Percentiles rank a stretch among this genome's conserved stretches.
Conservation (phyloP, 2,113 vertebrate genomes). For the Propithecus coquereli region DNA sequence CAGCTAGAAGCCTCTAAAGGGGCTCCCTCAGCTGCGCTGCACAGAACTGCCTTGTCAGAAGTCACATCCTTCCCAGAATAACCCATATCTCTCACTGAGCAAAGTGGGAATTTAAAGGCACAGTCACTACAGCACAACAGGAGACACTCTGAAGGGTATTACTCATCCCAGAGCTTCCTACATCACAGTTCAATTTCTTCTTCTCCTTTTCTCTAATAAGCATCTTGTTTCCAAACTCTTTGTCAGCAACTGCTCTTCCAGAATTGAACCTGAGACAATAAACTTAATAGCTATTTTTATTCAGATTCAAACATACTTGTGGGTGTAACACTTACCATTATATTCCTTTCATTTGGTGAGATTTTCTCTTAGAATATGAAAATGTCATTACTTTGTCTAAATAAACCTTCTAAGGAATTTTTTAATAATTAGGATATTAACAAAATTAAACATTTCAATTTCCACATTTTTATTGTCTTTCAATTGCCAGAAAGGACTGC, state of each 20-base stretch:
- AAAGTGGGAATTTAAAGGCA: neutral
- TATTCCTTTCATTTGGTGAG: conserved; percentile 20
- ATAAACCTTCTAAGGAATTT: neutral
- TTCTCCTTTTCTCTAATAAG: neutral
- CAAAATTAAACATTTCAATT: neutral
- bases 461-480: conserved; percentile 32
- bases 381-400: neutral
- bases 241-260: neutral
- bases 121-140: neutral
- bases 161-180: neutral
- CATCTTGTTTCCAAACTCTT: neutral
- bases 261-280: neutral
- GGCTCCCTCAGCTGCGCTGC: neutral
- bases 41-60: neutral
- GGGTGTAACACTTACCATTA: neutral
- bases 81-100: neutral
- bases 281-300: conserved; percentile 19
- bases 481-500: neutral
- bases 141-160: conserved; percentile 2
- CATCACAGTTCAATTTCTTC: neutral
- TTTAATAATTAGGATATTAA: neutral
- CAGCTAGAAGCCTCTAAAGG: neutral
- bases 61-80: neutral
- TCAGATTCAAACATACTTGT: neutral
- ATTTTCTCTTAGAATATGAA: conserved; percentile 21